Conservation (phyloP, 2,888 invertebrate species). For the Apamea anceps region DNA sequence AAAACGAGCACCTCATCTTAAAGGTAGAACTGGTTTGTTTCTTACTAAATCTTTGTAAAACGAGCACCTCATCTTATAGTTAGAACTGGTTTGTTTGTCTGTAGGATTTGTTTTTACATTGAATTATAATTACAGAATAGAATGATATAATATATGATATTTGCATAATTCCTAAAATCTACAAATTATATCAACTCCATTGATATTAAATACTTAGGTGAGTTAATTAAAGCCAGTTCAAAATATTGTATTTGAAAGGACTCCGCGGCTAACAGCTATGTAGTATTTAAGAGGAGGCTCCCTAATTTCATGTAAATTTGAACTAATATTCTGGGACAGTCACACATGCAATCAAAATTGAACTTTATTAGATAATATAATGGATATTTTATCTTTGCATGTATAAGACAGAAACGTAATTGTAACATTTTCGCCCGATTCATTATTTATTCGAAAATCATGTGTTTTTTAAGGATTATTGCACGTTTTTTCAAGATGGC, state of each 20-base stretch:
- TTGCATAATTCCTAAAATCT: background rate
- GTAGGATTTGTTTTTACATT: background rate
- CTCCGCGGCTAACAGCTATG: background rate
- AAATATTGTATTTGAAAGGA: background rate
- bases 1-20: background rate
- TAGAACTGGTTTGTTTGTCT: background rate
- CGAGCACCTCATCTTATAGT: background rate
- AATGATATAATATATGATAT: background rate
- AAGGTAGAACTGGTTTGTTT: too few relatives aligned
- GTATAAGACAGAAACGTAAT: too few relatives aligned
- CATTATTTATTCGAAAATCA: too few relatives aligned
- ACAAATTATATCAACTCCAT: background rate
- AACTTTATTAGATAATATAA: too few relatives aligned
- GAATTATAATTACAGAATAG: slow-evolving; percentile 2
- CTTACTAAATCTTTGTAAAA: slow-evolving; percentile 13
- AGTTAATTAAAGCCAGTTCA: background rate
- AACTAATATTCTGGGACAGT: too few relatives aligned
- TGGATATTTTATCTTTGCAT: too few relatives aligned
- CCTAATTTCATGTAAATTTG: too few relatives aligned
- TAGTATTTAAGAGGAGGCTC: too few relatives aligned
- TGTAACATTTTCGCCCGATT: too few relatives aligned
- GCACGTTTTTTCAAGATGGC: too few relatives aligned
- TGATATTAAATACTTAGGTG: background rate
- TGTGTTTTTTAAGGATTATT: too few relatives aligned
- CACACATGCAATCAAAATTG: too few relatives aligned